Conservation (phyloP, 2,797 vertebrate genomes). For the Lateolabrax maculatus region DNA sequence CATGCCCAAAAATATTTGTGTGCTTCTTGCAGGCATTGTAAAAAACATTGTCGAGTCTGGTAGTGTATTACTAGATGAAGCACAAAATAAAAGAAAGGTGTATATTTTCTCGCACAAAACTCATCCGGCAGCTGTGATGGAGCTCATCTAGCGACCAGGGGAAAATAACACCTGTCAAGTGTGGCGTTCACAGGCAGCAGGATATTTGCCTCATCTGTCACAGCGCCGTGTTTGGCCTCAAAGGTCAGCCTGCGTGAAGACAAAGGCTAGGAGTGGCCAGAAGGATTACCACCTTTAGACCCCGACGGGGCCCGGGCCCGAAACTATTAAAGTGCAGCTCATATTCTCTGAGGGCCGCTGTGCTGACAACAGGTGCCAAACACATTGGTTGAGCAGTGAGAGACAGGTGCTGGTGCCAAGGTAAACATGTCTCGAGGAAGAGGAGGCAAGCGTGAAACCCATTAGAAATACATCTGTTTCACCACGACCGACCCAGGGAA, state of each 20-base stretch:
- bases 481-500: neutral
- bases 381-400: conserved; percentile 14
- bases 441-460: conserved; percentile 30
- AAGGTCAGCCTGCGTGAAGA: conserved; percentile 48
- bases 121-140: neutral
- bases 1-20: conserved; percentile 2
- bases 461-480: conserved; percentile 42
- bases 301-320: neutral
- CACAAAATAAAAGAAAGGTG: neutral
- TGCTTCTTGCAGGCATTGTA: neutral
- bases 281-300: conserved; percentile 35
- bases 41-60: neutral
- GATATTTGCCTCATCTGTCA: conserved; percentile 56
- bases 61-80: neutral
- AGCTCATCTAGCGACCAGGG: neutral
- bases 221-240: conserved; percentile 51
- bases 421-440: conserved; percentile 46
- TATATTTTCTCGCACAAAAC: neutral
- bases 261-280: conserved; percentile 35
- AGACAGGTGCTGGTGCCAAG: conserved; percentile 50
- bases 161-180: conserved; percentile 20
- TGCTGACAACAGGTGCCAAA: conserved; percentile 36
- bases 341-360: conserved; percentile 9
- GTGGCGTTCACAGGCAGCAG: neutral
- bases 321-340: conserved; percentile 54